Base-by-base conservation (phyloP, 1,140 invertebrate genomes). In the Magallana ariakensis region DNA sequence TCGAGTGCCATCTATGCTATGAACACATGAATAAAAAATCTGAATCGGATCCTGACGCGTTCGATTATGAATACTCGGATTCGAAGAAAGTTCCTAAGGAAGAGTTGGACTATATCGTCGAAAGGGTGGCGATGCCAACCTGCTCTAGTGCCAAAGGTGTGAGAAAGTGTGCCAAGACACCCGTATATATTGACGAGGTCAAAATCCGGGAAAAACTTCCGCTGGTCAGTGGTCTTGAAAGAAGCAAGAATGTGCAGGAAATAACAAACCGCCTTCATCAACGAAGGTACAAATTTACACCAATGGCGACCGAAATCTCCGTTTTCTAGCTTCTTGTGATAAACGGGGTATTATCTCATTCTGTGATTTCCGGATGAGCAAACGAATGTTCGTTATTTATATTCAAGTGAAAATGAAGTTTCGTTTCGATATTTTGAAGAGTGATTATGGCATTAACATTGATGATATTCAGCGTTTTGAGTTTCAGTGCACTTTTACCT, bases 1-100 rank as follows among this genome's bases (percentile, higher is more conserved):
- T 90, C 10, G 75, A 87, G 56, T 91, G 90, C 83, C 90, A 91
- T 85, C 75, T 91, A 57, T 91, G 90, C 62, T 91, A 89, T 83
- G 90, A 91, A 55, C 90, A 91, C 70, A 87, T 88, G 75, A 89
- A 88, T 57, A 91, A 91, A 88, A 84, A 81, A 26, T 16, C 87
- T 46, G 62, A 87, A 6, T 85, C 86, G 26, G 88, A 87, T 55
- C 86, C 85, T 0, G 88, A 89, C 56, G 89, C 83, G 8, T 91
- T 91, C 84, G 89, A 91, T 88, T 90, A 88, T 58, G 89, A 90
- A 26, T 91, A 91, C 53, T 55, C 80, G 9, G 87, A 91, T 19
- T 15, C 7, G 1, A 89, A 84, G 84, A 62, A 46, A 60, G 85
- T 89, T 5, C 89, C 85, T 2, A 84, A 87, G 26, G 91, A 90